Percentiles rank a stretch among this genome's conserved stretches.
Evolutionary conservation across 2,797 vertebrate species (phyloP).

Genomic region (Leontocebus nigricollis): DNA sequence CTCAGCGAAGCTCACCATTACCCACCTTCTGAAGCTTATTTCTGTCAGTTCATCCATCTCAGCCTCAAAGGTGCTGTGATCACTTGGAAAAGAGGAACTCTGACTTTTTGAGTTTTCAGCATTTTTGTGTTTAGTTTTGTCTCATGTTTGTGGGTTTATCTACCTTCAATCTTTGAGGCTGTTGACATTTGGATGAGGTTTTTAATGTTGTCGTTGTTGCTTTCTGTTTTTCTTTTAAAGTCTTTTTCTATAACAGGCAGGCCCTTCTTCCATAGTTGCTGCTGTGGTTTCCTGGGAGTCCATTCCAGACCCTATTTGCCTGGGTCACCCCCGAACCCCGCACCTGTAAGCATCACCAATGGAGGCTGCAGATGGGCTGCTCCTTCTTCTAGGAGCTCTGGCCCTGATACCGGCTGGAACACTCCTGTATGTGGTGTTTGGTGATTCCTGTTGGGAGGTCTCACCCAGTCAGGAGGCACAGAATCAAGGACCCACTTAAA

Average conservation of each 20-base stretch:
- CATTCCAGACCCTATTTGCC: not conserved
- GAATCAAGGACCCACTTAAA: not conserved
- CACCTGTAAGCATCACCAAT: not conserved
- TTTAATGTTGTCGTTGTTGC: not conserved
- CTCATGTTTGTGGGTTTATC: not conserved
- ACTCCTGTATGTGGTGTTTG: not conserved
- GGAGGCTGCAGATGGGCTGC: not conserved
- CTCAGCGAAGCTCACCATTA: not conserved
- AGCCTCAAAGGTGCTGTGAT: not conserved
- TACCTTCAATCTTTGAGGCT: not conserved
- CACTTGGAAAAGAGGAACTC: not conserved
- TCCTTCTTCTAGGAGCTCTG: not conserved
- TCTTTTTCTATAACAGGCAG: not conserved
- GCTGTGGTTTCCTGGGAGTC: not conserved
- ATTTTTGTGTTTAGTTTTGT: not conserved
- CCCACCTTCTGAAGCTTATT: not conserved
- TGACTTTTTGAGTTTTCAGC: not conserved
- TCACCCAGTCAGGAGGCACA: not conserved
- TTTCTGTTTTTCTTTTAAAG: too few species aligned
- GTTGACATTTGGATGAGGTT: not conserved
- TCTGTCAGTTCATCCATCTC: not conserved
- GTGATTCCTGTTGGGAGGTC: not conserved
- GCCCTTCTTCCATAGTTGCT: not conserved
- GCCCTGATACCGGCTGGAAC: not conserved
- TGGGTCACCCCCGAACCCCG: not conserved